phyloP scores from a whole-genome alignment of 2,113 vertebrate species.

The Chunga burmeisteri region DNA sequence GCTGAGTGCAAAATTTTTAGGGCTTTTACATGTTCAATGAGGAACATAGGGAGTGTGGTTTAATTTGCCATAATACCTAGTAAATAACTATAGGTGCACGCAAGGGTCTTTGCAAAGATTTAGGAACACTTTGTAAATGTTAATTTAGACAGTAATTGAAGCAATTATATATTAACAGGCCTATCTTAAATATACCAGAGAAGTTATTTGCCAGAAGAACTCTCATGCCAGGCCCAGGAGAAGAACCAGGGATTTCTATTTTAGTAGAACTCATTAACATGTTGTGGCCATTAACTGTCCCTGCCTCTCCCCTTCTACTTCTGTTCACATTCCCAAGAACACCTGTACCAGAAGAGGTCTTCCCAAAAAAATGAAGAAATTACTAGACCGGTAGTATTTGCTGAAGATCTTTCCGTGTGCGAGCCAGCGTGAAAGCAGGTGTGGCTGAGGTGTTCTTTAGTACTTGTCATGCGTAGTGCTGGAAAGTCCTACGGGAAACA shows the following conservation, averaged over 20 bases:
- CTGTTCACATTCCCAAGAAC: neutral
- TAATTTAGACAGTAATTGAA: neutral
- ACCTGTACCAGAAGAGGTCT: neutral
- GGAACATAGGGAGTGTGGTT: neutral
- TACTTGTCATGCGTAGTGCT: neutral
- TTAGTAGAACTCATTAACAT: neutral
- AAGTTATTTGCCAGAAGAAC: neutral
- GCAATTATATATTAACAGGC: neutral
- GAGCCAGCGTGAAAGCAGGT: neutral
- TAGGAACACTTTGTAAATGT: neutral
- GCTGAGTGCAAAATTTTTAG: neutral
- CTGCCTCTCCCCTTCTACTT: neutral
- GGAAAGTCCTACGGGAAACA: neutral
- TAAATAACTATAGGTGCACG: neutral
- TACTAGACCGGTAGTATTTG: neutral
- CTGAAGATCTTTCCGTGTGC: rapidly evolving
- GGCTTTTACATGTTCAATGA: neutral
- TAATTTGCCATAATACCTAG: neutral
- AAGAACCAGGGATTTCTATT: neutral
- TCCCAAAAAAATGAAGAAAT: neutral
- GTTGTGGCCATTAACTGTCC: neutral
- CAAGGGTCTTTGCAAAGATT: neutral
- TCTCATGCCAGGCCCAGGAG: neutral
- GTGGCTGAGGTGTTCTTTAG: neutral
- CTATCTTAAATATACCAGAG: neutral